Base-by-base conservation (phyloP, 92 coral and sea anemone species). In the Montipora capitata region DNA sequence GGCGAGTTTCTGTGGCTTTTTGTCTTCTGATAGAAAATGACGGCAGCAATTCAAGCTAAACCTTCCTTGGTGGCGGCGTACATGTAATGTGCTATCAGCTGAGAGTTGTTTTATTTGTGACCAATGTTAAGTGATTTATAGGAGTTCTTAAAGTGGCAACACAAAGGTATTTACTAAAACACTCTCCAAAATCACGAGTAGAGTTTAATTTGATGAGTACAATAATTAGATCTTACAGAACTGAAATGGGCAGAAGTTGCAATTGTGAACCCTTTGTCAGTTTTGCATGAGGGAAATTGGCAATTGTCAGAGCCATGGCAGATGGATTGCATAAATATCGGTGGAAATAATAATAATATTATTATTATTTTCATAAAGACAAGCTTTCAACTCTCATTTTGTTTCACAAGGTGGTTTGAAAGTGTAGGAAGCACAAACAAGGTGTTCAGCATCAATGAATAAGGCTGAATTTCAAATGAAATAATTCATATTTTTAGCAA, bases 111-210 rank as follows among this genome's bases (percentile, higher is more conserved):
- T 57, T 48, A 57, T 54, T 20, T 48, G 61, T 18, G 4, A 54
- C 77, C 68, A 13, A 51, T 68, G 85, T 67, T 68, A 81, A 81
- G 76, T 81, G 77, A 69, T 69, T 14, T 54, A 81, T 54, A 44
- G 40, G 77, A 69, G 85, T 81, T 76, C 40, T 61, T 51, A 69
- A 80, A 81, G 85, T 81, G 85, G 85, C 65, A 16, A 52, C 56
- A 68, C 9, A 81, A 81, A 68, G 49, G 56, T 69, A 81, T 81
- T 79, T 79, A 51, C 66, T 52, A 39, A 38, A 12, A 40, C 68
- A 81, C 75, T 38, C 76, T 67, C 49, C 75, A 67, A 80, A 20
- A 14, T 27, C 65, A 42, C 39, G 40, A 51, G 51, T 49, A 68
- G 38, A 67, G 51, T 48, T 72, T 11, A 51, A 68, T 10, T 40